Percentiles rank a stretch among this genome's conserved stretches.
phyloP scores from a whole-genome alignment of 1,140 invertebrate species.

The Drosophila ogumai region DNA sequence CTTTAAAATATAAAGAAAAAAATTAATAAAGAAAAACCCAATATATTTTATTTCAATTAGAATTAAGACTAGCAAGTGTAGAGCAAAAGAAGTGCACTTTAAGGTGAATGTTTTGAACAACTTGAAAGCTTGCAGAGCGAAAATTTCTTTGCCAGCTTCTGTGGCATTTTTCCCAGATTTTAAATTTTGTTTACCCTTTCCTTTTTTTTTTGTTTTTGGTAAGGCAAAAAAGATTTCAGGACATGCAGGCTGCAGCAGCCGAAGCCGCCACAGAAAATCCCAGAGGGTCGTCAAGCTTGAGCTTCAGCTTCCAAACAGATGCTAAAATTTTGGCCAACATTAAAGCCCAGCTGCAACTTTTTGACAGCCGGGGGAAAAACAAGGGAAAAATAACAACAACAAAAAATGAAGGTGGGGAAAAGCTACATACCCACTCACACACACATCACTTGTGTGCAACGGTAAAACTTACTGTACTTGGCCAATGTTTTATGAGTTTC shows the following conservation, averaged over 20 bases:
- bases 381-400: background rate
- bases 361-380: conserved; percentile 18
- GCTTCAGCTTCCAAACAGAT: conserved; percentile 28
- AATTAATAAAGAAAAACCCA: background rate
- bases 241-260: conserved; percentile 5
- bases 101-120: conserved; percentile 18
- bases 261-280: conserved; percentile 14
- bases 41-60: background rate
- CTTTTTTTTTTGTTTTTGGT: conserved; percentile 1
- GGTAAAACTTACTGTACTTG: conserved; percentile 20
- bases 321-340: conserved; percentile 17
- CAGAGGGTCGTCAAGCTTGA: conserved; percentile 16
- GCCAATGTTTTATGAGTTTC: conserved; percentile 39
- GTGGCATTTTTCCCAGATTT: conserved; percentile 24
- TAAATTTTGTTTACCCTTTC: background rate
- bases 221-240: conserved; percentile 24
- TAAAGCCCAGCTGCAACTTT: conserved; percentile 35
- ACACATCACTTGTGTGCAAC: conserved; percentile 18
- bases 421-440: background rate
- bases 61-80: background rate
- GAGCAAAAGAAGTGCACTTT: background rate
- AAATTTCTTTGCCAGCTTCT: conserved; percentile 36
- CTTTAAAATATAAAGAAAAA: too few species aligned
- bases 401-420: conserved; percentile 1
- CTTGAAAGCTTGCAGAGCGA: conserved; percentile 26